Evolutionary conservation across 2,888 invertebrate genomes (phyloP).

Genomic region (Cremastinae sp.): DNA sequence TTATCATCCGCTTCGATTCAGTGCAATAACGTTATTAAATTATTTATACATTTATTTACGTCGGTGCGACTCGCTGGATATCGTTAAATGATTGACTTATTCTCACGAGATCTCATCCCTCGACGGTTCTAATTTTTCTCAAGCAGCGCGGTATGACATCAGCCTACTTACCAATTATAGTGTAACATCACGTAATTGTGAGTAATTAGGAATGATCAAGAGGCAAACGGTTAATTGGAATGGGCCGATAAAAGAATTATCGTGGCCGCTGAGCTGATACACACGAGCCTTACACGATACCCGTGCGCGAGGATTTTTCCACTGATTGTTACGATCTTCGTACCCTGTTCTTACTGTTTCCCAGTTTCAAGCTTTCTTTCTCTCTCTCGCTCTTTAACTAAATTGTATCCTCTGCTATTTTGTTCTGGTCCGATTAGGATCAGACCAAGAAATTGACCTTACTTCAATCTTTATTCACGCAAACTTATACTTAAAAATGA

Average conservation of each 20-base stretch:
- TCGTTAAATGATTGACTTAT: too few species aligned
- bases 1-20: too few species aligned
- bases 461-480: too few species aligned
- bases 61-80: too few species aligned
- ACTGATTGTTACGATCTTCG: constrained; percentile 22
- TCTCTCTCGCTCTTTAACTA: constrained; percentile 18
- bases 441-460: constrained; percentile 23
- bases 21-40: constrained; percentile 3
- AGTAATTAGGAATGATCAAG: constrained; percentile 75
- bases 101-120: constrained; percentile 32
- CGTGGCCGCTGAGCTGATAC: constrained; percentile 46
- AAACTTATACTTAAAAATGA: too few species aligned
- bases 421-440: background rate
- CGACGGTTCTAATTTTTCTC: constrained; percentile 19
- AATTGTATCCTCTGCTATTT: constrained; percentile 2
- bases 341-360: constrained; percentile 7
- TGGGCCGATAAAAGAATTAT: constrained; percentile 66
- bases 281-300: constrained; percentile 10
- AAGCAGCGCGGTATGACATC: constrained; percentile 62
- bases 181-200: constrained; percentile 72
- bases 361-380: background rate
- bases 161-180: constrained; percentile 73
- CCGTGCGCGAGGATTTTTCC: constrained; percentile 23
- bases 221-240: constrained; percentile 75
- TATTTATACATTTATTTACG: too few species aligned